Conservation (phyloP, 2,888 invertebrate species). For the Serripes groenlandicus region DNA sequence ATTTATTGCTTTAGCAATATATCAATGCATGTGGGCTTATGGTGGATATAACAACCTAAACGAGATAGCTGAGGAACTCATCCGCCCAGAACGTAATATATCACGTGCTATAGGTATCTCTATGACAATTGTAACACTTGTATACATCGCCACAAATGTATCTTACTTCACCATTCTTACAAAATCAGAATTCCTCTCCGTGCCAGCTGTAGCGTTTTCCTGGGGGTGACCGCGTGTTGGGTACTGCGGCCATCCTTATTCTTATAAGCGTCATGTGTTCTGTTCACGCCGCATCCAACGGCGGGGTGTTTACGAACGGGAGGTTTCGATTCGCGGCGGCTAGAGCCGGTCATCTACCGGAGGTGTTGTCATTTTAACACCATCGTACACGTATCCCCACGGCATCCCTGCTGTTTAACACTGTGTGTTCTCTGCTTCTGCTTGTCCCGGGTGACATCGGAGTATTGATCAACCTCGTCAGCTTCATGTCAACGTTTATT, state of each 20-base stretch:
- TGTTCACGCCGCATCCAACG: conserved; percentile 51
- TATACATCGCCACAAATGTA: conserved; percentile 57
- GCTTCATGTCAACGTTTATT: conserved; percentile 46
- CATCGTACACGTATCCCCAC: conserved; percentile 55
- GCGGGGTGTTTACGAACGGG: conserved; percentile 47
- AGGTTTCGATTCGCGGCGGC: conserved; percentile 59
- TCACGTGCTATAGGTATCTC: conserved; percentile 54
- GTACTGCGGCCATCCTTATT: conserved; percentile 49
- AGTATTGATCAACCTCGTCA: conserved; percentile 52
- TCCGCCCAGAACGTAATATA: conserved; percentile 56
- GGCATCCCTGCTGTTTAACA: conserved; percentile 44
- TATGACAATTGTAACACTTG: conserved; percentile 34
- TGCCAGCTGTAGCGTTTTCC: conserved; percentile 54
- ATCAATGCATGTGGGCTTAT: conserved; percentile 67
- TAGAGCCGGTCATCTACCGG: conserved; percentile 62
- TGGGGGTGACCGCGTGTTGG: conserved; percentile 59
- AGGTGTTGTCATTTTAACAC: conserved; percentile 58
- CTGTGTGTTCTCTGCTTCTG: conserved; percentile 28
- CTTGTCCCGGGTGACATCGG: conserved; percentile 55
- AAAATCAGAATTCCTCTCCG: conserved; percentile 50
- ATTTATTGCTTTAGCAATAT: conserved; percentile 55
- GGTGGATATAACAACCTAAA: conserved; percentile 69
- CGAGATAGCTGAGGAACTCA: conserved; percentile 60
- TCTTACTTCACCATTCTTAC: conserved; percentile 52
- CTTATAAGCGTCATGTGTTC: conserved; percentile 63